These are phyloP conservation scores for Nematolebias whitei DNA, from an alignment of 2,113 vertebrate species.

Conservation along the genomic window DNA sequence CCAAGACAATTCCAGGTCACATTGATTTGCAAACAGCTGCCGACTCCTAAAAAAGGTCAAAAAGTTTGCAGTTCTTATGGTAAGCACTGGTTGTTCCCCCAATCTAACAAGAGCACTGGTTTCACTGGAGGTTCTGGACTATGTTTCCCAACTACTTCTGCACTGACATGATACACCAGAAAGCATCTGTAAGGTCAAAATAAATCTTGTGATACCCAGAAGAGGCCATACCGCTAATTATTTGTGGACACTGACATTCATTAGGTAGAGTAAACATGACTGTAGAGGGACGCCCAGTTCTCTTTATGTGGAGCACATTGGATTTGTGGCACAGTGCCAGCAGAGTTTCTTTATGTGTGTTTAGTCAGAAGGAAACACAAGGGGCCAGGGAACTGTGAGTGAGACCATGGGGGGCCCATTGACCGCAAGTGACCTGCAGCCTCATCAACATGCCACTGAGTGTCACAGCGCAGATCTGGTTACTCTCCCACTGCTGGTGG, in stretches of 20 bases:
- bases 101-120: too few species aligned
- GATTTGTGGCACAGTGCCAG: slow-evolving; percentile 66
- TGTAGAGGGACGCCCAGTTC: slow-evolving; percentile 61
- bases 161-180: too few species aligned
- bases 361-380: slow-evolving; percentile 79
- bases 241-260: slow-evolving; percentile 38
- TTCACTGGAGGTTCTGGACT: too few species aligned
- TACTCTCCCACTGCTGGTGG: slow-evolving; percentile 64
- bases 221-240: not conserved
- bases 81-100: too few species aligned
- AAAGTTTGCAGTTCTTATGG: too few species aligned
- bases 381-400: slow-evolving; percentile 65
- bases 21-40: too few species aligned
- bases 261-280: slow-evolving; percentile 51
- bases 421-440: slow-evolving; percentile 78
- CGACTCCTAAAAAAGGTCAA: too few species aligned
- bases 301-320: slow-evolving; percentile 54
- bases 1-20: too few species aligned
- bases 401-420: slow-evolving; percentile 75
- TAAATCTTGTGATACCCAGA: not conserved
- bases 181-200: not conserved
- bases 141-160: too few species aligned
- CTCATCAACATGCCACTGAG: slow-evolving; percentile 81
- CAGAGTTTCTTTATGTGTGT: slow-evolving; percentile 76
- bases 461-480: slow-evolving; percentile 66